Conservation (phyloP, 2,888 invertebrate genomes). For the Zele albiditarsus region DNA sequence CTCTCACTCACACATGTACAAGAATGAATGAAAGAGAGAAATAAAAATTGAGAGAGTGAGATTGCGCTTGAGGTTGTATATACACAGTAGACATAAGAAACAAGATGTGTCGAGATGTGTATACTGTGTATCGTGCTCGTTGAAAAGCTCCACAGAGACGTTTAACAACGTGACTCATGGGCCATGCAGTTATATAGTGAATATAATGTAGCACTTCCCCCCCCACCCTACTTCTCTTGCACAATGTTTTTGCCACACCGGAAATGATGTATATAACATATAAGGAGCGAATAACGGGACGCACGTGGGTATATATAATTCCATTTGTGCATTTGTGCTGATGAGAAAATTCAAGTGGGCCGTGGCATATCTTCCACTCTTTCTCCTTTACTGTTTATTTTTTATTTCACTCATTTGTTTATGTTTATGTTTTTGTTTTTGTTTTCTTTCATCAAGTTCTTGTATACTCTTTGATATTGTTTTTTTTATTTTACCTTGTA, state of each 20-base stretch:
- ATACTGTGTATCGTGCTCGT: background rate
- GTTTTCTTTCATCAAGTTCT: background rate
- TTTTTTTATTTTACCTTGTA: too few species aligned
- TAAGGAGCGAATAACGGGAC: conserved; percentile 15
- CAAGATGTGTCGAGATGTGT: conserved; percentile 4
- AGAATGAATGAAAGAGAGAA: background rate
- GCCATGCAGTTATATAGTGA: background rate
- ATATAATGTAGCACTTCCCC: too few species aligned
- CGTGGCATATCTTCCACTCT: conserved; percentile 15
- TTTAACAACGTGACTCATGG: conserved; percentile 8
- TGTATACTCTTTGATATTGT: background rate
- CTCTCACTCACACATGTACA: background rate
- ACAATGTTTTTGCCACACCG: conserved; percentile 15
- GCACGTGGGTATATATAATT: background rate
- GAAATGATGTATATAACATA: conserved; percentile 8
- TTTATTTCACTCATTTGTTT: background rate
- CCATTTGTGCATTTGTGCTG: conserved; percentile 8
- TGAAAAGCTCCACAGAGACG: conserved; percentile 4
- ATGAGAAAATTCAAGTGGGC: conserved; percentile 33
- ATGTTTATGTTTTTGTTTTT: background rate
- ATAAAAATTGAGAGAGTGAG: background rate
- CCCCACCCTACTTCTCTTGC: background rate
- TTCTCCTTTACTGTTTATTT: background rate
- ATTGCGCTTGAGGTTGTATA: conserved; percentile 5
- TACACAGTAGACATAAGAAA: conserved; percentile 1